A percentile compares a stretch with the other conserved stretches of the same genome.
These are phyloP conservation scores for Psylliodes chrysocephalus DNA, from an alignment of 2,888 invertebrate genomes.

Conservation along the genomic window DNA sequence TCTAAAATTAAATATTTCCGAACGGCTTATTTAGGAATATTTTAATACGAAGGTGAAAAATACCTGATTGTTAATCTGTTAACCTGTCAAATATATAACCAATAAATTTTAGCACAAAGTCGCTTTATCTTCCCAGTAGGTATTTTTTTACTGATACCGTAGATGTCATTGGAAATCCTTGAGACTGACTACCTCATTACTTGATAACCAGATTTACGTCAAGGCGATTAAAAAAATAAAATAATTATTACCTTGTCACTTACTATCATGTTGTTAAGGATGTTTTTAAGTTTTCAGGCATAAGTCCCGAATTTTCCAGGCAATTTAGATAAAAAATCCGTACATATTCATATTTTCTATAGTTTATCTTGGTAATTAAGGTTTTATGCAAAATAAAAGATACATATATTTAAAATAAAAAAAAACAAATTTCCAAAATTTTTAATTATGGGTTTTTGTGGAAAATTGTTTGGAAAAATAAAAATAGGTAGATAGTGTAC, in stretches of 20 bases:
- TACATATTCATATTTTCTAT: conserved; percentile 20
- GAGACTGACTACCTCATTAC: conserved; percentile 12
- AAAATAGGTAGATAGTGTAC: not conserved
- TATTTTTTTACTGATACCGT: conserved; percentile 10
- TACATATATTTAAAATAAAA: conserved; percentile 14
- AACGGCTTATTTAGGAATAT: not conserved
- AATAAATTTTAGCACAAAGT: not conserved
- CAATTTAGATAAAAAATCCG: conserved; percentile 15
- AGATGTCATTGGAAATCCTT: conserved; percentile 19
- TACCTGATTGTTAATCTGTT: not conserved
- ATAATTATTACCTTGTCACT: conserved; percentile 9
- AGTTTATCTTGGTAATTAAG: conserved; percentile 12
- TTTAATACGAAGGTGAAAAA: not conserved
- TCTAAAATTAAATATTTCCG: not conserved
- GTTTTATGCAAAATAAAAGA: conserved; percentile 16
- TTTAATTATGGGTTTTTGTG: not conserved
- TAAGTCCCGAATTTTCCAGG: conserved; percentile 15
- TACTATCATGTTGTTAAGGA: conserved; percentile 15
- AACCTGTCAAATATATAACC: not conserved
- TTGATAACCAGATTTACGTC: conserved; percentile 21
- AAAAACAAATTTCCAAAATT: not conserved
- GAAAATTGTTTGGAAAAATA: not conserved
- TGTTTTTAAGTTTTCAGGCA: conserved; percentile 16
- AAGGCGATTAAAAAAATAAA: conserved; percentile 13
- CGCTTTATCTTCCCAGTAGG: not conserved